These are phyloP conservation scores for Papilio dardanus DNA, from an alignment of 1,140 invertebrate species.

Conservation along the genomic window DNA sequence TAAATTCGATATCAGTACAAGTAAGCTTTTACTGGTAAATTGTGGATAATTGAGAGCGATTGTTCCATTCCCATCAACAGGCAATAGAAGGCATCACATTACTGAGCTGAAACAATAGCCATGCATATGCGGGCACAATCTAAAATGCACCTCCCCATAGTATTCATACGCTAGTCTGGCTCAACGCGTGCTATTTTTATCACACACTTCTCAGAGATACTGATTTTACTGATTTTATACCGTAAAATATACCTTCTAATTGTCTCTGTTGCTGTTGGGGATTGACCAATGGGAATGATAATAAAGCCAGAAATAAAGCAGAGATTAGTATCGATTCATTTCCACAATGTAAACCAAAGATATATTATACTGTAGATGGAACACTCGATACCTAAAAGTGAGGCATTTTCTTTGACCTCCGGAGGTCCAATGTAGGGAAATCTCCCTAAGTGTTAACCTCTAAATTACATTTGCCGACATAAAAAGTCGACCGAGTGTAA, in stretches of 20 bases:
- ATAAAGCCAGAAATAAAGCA: no score
- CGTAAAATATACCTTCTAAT: background rate
- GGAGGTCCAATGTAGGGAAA: no score
- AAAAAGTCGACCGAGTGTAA: no score
- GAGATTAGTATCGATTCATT: no score
- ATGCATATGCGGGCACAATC: constrained; percentile 9
- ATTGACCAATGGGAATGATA: no score
- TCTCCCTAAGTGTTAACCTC: no score
- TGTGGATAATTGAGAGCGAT: background rate
- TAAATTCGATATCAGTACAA: background rate
- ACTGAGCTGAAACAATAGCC: constrained; percentile 11
- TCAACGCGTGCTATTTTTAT: background rate
- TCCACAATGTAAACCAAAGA: no score
- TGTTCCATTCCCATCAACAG: background rate
- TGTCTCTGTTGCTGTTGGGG: no score
- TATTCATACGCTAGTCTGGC: constrained; percentile 15
- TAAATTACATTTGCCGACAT: no score
- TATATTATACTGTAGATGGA: no score
- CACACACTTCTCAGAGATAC: background rate
- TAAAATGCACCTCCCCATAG: constrained; percentile 21
- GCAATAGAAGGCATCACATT: constrained; percentile 19
- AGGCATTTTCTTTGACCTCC: no score
- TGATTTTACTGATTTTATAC: background rate
- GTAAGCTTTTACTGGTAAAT: background rate
- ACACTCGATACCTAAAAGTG: no score